Base-by-base conservation (phyloP, 2,797 vertebrate species). In the Spea hammondii region DNA sequence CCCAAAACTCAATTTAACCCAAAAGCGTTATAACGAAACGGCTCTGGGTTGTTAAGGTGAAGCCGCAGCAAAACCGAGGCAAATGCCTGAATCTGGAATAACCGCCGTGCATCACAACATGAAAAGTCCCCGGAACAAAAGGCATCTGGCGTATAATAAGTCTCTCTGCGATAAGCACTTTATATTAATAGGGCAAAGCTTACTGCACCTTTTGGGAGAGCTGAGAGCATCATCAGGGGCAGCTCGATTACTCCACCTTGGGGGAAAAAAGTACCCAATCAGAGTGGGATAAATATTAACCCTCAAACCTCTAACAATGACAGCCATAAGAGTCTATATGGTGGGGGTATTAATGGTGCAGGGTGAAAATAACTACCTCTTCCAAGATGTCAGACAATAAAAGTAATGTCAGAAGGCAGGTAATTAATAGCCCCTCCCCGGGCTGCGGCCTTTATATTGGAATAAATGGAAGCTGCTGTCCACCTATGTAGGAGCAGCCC, bases 361-460 rank as follows among this genome's bases (percentile, higher is more conserved):
- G 55, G 5, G 1, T 59, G 12, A 5, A 59, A 59, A 59, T 11
- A 59, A 59, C 5, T 59, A 13, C 55, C 55, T 5, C 32, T 32
- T 32, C 55, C 55, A 11, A 59, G 55, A 59, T 59, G 13, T 59
- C 10, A 59, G 55, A n/a, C 55, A 59, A n/a, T 11, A n/a, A 59
- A 50, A 73, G 55, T 62, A 47, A 60, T 49, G 59, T 57, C 51
- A 49, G 14, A 49, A 12, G 14, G 64, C 50, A 54, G 47, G 3
- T 51, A 14, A 62, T 69, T 2, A n/a, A 69, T 70, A 64, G 76
- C 76, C 76, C 67, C 67, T 77, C 76, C 67, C 76, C 17, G 62
- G 67, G 67, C 67, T 67, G 14, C 67, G 54, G 65, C 65, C 46
- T 68, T 4, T 4, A 4, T 54, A 44, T 6, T 59, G 8, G 5